Evolutionary conservation across 2,113 vertebrate genomes (phyloP).

Genomic region (Nerophis lumbriciformis): DNA sequence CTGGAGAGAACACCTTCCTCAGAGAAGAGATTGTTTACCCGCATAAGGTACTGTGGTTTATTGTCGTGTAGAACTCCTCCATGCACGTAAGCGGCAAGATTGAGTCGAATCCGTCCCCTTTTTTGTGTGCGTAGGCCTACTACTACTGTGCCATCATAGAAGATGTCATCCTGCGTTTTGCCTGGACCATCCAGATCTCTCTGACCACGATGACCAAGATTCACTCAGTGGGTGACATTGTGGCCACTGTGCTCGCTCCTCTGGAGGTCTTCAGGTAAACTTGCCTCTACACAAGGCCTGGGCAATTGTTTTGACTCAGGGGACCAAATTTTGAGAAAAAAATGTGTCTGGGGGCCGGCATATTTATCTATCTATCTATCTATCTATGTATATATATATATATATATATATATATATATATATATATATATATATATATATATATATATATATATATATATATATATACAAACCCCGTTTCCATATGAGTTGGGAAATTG

Average conservation of each 20-base stretch:
- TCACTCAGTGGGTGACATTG: conserved; percentile 77
- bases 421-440: no score
- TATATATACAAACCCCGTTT: no score
- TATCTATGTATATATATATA: no score
- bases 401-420: no score
- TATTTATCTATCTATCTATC: no score
- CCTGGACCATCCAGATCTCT: conserved; percentile 92
- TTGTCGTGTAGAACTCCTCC: not conserved
- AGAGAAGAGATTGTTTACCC: conserved; percentile 98
- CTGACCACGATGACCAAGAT: conserved; percentile 76
- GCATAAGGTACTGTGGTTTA: conserved; percentile 81
- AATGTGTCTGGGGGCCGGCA: no score
- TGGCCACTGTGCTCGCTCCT: conserved; percentile 89
- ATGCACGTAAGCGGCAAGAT: not conserved
- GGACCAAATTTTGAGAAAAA: no score
- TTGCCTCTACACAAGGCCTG: no score
- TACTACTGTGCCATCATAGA: conserved; percentile 97
- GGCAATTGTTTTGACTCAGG: no score
- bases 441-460: no score
- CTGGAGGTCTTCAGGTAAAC: conserved; percentile 96
- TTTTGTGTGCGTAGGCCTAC: conserved; percentile 79
- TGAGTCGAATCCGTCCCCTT: not conserved
- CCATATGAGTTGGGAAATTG: no score
- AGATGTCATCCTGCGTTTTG: conserved; percentile 93
- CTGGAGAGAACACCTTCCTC: conserved; percentile 96